These are phyloP conservation scores for Idaea straminata DNA, from an alignment of 2,888 invertebrate species.

Conservation along the genomic window DNA sequence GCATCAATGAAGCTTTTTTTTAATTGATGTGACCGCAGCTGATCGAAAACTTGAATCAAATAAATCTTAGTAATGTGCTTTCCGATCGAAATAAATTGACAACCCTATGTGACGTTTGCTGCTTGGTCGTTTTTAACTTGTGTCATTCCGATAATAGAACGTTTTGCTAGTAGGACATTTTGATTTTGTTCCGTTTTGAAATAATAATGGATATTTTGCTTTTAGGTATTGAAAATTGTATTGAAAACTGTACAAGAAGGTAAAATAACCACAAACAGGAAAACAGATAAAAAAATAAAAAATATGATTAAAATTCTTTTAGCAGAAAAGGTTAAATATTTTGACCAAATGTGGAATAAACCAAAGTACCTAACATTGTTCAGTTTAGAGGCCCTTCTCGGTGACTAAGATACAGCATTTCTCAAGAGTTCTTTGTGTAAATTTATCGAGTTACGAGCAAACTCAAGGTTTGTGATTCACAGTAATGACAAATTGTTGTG, in stretches of 20 bases:
- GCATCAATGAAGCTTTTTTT: not conserved
- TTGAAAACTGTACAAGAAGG: no score
- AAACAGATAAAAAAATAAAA: no score
- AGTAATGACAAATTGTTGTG: conserved; percentile 28
- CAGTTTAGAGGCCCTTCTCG: not conserved
- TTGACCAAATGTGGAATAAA: not conserved
- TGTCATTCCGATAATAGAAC: no score
- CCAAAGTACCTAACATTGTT: no score
- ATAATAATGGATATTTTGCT: no score
- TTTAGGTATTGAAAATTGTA: no score
- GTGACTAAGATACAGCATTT: conserved; percentile 22
- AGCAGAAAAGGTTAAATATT: not conserved
- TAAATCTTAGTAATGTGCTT: not conserved
- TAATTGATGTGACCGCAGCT: not conserved
- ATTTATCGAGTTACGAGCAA: conserved; percentile 16
- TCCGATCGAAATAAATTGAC: not conserved
- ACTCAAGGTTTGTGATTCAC: conserved; percentile 24
- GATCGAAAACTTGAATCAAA: not conserved
- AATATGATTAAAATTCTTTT: no score
- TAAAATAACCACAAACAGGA: no score
- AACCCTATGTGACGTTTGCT: not conserved
- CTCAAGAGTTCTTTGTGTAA: conserved; percentile 28
- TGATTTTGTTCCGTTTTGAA: no score
- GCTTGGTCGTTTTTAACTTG: no score
- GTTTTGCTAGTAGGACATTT: no score